A percentile compares a stretch with the other conserved stretches of the same genome.
Evolutionary conservation across 2,113 vertebrate species (phyloP).

Genomic region (Dipodomys ordii): DNA sequence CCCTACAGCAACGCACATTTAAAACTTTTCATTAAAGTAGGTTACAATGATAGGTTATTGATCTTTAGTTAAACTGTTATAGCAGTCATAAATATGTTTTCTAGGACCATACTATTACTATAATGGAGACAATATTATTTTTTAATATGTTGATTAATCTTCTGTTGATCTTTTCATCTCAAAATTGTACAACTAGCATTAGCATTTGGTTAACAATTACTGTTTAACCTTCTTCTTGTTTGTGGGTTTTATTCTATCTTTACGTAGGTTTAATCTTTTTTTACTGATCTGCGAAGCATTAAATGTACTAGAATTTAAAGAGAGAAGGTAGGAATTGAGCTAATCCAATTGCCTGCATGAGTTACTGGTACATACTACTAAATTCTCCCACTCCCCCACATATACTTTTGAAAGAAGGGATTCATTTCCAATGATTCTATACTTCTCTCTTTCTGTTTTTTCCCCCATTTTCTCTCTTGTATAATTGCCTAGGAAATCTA

Average conservation of each 20-base stretch:
- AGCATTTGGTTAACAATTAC: not conserved
- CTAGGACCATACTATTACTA: not conserved
- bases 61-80: not conserved
- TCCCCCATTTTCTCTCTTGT: not conserved
- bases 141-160: not conserved
- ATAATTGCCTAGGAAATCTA: not conserved
- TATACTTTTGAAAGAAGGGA: not conserved
- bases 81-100: not conserved
- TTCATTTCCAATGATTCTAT: not conserved
- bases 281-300: not conserved
- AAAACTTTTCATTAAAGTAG: not conserved
- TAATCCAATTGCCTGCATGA: not conserved
- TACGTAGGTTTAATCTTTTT: not conserved
- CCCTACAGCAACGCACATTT: not conserved
- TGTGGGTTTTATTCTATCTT: not conserved
- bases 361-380: not conserved
- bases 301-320: not conserved
- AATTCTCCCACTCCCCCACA: not conserved
- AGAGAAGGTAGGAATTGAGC: not conserved
- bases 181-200: not conserved
- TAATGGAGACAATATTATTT: not conserved
- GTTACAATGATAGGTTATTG: not conserved
- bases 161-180: not conserved
- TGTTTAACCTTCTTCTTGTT: not conserved
- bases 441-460: not conserved